Evolutionary conservation across 2,797 vertebrate species (phyloP).

Genomic region (Acanthurus lineatus): DNA sequence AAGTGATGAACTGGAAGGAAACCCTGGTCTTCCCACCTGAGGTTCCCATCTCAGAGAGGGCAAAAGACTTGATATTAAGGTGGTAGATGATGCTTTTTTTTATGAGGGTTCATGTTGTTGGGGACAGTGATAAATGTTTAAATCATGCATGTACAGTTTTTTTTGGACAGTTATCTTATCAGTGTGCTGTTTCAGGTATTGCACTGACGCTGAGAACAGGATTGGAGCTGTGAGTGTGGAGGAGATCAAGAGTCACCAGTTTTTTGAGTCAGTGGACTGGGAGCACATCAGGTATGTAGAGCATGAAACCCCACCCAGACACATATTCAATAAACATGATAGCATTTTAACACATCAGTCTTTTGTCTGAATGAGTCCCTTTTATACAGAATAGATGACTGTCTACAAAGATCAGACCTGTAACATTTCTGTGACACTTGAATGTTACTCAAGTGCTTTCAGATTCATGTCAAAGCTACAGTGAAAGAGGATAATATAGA

Average conservation of each 20-base stretch:
- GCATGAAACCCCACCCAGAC: background rate
- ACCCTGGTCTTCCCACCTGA: conserved; percentile 97
- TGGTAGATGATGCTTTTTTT: conserved; percentile 51
- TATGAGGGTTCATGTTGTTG: background rate
- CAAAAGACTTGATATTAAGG: conserved; percentile 97
- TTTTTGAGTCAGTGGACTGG: conserved; percentile 98
- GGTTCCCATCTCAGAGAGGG: conserved; percentile 97
- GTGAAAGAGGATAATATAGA: background rate
- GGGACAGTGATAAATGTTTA: background rate
- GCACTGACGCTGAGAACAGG: conserved; percentile 94
- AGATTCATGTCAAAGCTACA: background rate
- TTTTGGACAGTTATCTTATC: background rate
- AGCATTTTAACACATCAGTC: background rate
- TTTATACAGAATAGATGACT: background rate
- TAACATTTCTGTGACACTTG: background rate
- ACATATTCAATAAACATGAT: too few species aligned
- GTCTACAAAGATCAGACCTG: background rate
- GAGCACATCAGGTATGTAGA: conserved; percentile 94
- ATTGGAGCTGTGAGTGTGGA: conserved; percentile 94
- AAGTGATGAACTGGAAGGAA: conserved; percentile 99
- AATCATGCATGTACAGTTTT: background rate
- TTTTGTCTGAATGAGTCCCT: too few species aligned
- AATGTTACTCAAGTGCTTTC: background rate
- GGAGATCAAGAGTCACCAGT: conserved; percentile 94
- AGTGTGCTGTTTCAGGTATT: conserved; percentile 87